Percentiles rank a stretch among this genome's conserved stretches.
phyloP scores from a whole-genome alignment of 2,113 vertebrate genomes.

The Elephas maximus region DNA sequence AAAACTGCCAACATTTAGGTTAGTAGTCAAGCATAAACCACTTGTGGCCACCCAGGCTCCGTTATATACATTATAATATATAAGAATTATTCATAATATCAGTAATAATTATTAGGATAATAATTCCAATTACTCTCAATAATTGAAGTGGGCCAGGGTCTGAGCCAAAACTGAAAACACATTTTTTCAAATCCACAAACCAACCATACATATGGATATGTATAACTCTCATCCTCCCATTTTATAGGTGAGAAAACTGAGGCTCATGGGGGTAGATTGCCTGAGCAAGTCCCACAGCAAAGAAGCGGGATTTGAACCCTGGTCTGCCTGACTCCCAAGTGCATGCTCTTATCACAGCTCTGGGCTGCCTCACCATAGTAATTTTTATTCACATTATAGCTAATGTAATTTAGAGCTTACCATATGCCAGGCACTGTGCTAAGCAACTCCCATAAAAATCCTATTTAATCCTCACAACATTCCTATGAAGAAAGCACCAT shows the following conservation, averaged over 20 bases:
- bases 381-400: not conserved
- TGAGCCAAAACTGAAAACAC: no score
- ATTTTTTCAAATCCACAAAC: not conserved
- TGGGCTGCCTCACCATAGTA: not conserved
- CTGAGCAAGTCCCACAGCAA: not conserved
- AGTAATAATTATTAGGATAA: not conserved
- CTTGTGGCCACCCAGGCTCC: not conserved
- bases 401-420: not conserved
- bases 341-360: not conserved
- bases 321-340: not conserved
- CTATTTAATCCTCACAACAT: not conserved
- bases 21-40: not conserved
- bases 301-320: not conserved
- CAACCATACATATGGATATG: no score
- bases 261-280: not conserved
- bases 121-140: not conserved
- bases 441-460: not conserved
- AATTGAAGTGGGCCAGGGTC: not conserved
- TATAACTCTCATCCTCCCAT: not conserved
- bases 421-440: no score
- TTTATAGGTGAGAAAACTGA: not conserved
- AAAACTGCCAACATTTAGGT: not conserved
- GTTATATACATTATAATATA: not conserved
- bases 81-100: not conserved
- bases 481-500: not conserved